A percentile compares a stretch with the other conserved stretches of the same genome.
phyloP scores from a whole-genome alignment of 2,888 invertebrate genomes.

The Orchestes rusci region DNA sequence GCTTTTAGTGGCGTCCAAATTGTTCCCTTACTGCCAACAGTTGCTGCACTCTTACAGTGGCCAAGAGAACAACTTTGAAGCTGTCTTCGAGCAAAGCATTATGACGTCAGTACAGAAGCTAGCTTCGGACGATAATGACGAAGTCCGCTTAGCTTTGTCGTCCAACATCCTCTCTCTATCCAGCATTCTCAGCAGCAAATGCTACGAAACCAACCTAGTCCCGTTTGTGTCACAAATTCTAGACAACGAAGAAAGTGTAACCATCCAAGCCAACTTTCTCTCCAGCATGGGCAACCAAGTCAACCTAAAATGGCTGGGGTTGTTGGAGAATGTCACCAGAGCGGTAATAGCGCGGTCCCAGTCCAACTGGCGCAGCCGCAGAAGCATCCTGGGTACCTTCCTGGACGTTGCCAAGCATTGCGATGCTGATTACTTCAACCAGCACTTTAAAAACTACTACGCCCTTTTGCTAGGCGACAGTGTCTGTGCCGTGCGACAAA shows the following conservation, averaged over 20 bases:
- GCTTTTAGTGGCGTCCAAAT: constrained; percentile 31
- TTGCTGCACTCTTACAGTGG: constrained; percentile 32
- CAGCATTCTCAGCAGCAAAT: constrained; percentile 32
- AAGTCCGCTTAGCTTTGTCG: constrained; percentile 35
- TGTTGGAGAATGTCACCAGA: constrained; percentile 34
- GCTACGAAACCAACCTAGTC: constrained; percentile 35
- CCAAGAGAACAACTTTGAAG: constrained; percentile 32
- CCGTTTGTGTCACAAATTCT: constrained; percentile 35
- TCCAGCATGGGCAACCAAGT: constrained; percentile 37
- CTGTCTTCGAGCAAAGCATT: constrained; percentile 33
- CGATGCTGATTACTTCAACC: constrained; percentile 36
- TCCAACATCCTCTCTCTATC: constrained; percentile 34
- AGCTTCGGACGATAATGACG: constrained; percentile 31
- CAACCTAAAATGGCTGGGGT: constrained; percentile 30
- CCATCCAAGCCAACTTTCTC: constrained; percentile 37
- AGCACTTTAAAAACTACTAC: constrained; percentile 36
- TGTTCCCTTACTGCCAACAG: constrained; percentile 32
- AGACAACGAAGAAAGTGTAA: constrained; percentile 33
- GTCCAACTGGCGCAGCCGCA: constrained; percentile 39
- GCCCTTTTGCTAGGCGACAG: constrained; percentile 36
- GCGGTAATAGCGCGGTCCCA: constrained; percentile 35
- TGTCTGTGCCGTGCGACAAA: constrained; percentile 38
- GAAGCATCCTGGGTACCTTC: constrained; percentile 37
- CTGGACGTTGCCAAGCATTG: constrained; percentile 35
- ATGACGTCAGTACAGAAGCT: constrained; percentile 33